Conservation (phyloP, 2,113 vertebrate species). For the Oncorhynchus masou region DNA sequence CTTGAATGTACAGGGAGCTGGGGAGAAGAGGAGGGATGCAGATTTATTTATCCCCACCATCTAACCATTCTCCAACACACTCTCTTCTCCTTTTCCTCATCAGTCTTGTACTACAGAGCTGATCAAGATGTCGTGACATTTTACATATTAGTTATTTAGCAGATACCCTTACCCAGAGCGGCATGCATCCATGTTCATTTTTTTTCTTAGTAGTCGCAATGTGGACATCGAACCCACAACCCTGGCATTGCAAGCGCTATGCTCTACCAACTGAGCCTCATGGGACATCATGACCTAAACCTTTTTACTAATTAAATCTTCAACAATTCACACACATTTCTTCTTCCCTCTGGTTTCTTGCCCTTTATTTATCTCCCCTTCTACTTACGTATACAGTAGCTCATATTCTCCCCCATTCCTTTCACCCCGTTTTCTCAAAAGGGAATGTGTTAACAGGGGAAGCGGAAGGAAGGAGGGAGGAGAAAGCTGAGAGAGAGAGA, state of each 20-base stretch:
- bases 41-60: constrained; percentile 46
- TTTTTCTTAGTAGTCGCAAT: no score
- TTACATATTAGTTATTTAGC: neutral
- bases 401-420: neutral
- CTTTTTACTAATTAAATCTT: constrained; percentile 32
- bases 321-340: constrained; percentile 17
- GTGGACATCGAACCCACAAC: no score
- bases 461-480: constrained; percentile 34
- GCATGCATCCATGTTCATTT: no score
- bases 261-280: no score
- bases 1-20: constrained; percentile 46
- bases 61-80: neutral
- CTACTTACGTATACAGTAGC: constrained; percentile 35
- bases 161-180: no score
- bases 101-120: constrained; percentile 12
- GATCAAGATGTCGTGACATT: constrained; percentile 27
- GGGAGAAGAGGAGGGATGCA: constrained; percentile 49
- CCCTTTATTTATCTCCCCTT: constrained; percentile 20
- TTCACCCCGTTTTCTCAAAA: neutral
- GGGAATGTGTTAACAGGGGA: constrained; percentile 45
- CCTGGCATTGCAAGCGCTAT: no score
- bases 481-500: constrained; percentile 30
- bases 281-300: neutral
- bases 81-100: constrained; percentile 20
- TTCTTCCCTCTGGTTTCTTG: constrained; percentile 20